Base-by-base conservation (phyloP, 2,888 invertebrate genomes). In the Tetragonula carbonaria region DNA sequence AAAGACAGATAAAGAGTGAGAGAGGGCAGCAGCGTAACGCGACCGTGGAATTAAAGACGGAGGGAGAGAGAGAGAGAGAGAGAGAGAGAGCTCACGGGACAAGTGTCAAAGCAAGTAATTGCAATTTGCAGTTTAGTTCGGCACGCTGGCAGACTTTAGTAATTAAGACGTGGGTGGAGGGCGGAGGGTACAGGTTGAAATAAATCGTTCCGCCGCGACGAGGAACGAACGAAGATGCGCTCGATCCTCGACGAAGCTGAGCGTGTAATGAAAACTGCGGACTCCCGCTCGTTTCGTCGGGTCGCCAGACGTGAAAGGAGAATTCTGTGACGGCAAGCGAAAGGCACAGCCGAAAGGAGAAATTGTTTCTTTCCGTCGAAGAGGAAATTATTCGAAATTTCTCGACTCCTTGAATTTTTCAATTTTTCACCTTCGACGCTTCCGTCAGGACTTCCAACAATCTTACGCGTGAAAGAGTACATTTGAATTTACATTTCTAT, bases 21-120 rank as follows among this genome's bases (percentile, higher is more conserved):
- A n/a, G 6, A 65, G 8, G 8, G 8, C 5, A 21, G 87, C 88
- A 84, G 89, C 82, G 78, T 87, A 80, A 88, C 79, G 77, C 88
- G 21, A 28, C 51, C 73, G 62, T 80, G 72, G 90, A 87, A 91
- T 89, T 88, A 90, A 88, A 90, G 89, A 86, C 88, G 84, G 81
- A 74, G n/a, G n/a, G 86, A 88, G 78, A 38, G 38, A 38, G 45
- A 28, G 28, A 28, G 45, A 45, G 45, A 45, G 45, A 45, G 45
- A 45, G 45, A 45, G 11, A 45, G 8, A 45, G 38, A 74, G 84
- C 86, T 83, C 90, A 90, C 89, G 90, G 86, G 84, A 88, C 89
- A 82, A 83, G 89, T 88, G 90, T 91, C 91, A 91, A 91, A 92
- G 91, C 87, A 55, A 71, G 85, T 88, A 90, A 90, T 91, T 88